Base-by-base conservation (phyloP, 2,797 vertebrate genomes). In the Karalla daura region DNA sequence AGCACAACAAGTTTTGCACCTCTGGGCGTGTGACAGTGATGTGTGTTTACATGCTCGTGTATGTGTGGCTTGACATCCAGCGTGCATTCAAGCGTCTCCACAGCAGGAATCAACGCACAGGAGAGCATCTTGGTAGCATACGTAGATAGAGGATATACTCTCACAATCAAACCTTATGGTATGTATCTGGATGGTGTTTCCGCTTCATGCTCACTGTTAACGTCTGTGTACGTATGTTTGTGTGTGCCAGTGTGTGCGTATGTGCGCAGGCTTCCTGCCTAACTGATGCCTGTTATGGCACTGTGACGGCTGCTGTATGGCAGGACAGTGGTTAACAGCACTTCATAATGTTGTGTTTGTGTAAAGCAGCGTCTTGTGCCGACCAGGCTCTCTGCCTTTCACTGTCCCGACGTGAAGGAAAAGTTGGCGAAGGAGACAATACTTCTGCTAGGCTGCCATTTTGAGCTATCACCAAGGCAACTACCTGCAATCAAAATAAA, bases 131-230 rank as follows among this genome's bases (percentile, higher is more conserved):
- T 49, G 55, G 66, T 64, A 45, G 60, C 36, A 36, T 18, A 56
- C 32, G 53, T 51, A 71, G 36, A 81, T 27, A 73, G 43, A 80
- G 70, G 77, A 87, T 27, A 76, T 32, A 75, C 70, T 86, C 66
- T 70, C 47, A 62, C 71, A 64, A n/a, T 62, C 68, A 78, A 30
- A 89, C 85, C 39, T n/a, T 74, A 94, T 94, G 93, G 93, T 94
- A 93, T 24, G 93, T 94, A 92, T 74, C 40, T 44, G 43, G 18
- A 18, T 11, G 20, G 14, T 17, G 7, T 66, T 77, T 84, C 59
- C 20, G 12, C 33, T 81, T 63, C 53, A 7, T 59, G 64, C 18
- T 65, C n/a, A 9, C 62, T 63, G 72, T 81, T 21, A 37, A 14
- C 54, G 37, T 45, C 30, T 69, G 24, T 40, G 27, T n/a, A n/a